These are phyloP conservation scores for Platichthys flesus DNA, from an alignment of 2,113 vertebrate genomes.

Conservation along the genomic window DNA sequence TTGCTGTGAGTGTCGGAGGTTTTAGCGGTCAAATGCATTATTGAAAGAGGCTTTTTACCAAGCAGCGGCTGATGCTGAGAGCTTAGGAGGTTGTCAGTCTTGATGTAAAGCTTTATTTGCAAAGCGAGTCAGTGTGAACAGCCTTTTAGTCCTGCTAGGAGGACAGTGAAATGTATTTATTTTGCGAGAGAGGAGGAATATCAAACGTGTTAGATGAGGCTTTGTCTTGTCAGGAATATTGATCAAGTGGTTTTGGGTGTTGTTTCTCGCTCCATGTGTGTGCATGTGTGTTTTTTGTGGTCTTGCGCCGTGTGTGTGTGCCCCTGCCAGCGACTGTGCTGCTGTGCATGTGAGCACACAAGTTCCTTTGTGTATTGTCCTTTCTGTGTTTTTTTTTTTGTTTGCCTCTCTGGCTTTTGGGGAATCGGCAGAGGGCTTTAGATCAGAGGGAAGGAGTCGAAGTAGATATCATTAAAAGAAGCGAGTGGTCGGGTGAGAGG, in stretches of 20 bases:
- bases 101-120: slow-evolving; percentile 81
- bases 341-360: background rate
- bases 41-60: slow-evolving; percentile 77
- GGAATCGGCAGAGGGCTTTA: slow-evolving; percentile 50
- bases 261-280: slow-evolving; percentile 30
- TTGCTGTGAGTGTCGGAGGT: slow-evolving; percentile 61
- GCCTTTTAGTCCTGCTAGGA: slow-evolving; percentile 69
- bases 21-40: slow-evolving; percentile 76
- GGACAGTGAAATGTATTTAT: slow-evolving; percentile 74
- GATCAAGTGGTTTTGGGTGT: slow-evolving; percentile 72
- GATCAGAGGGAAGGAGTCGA: slow-evolving; percentile 47
- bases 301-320: background rate
- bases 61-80: slow-evolving; percentile 73
- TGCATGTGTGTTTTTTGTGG: slow-evolving; percentile 32
- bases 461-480: slow-evolving; percentile 41
- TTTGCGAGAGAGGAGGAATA: slow-evolving; percentile 69
- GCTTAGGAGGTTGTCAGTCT: slow-evolving; percentile 77
- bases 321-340: background rate
- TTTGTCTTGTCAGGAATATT: slow-evolving; percentile 78
- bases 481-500: slow-evolving; percentile 18
- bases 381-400: slow-evolving; percentile 32
- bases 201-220: slow-evolving; percentile 74
- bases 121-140: slow-evolving; percentile 71
- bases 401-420: slow-evolving; percentile 40
- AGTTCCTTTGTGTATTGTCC: slow-evolving; percentile 14